A percentile compares a stretch with the other conserved stretches of the same genome.
phyloP scores from a whole-genome alignment of 2,797 vertebrate genomes.

The Siniperca scherzeri region DNA sequence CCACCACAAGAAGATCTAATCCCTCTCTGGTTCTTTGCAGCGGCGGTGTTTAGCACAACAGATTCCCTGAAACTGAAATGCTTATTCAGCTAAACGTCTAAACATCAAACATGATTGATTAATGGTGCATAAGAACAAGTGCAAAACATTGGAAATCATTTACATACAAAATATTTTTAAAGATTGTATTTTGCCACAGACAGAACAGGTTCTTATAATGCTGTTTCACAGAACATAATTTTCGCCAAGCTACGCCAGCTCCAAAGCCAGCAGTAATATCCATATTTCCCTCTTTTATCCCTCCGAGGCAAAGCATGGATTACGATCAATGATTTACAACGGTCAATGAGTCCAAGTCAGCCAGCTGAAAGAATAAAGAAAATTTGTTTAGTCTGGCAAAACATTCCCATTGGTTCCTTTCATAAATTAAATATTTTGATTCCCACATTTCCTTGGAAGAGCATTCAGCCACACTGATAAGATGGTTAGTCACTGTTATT shows the following conservation, averaged over 20 bases:
- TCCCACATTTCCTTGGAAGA: constrained; percentile 29
- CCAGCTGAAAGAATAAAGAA: constrained; percentile 63
- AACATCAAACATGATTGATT: constrained; percentile 19
- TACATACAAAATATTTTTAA: constrained; percentile 11
- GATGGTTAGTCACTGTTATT: not conserved
- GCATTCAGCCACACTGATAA: not conserved
- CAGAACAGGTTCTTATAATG: constrained; percentile 33
- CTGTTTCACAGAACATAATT: constrained; percentile 54
- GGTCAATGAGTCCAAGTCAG: constrained; percentile 53
- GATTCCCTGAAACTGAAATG: not conserved
- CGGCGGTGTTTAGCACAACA: not conserved
- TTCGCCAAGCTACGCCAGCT: constrained; percentile 39
- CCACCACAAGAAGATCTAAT: constrained; percentile 23
- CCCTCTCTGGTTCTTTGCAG: constrained; percentile 18
- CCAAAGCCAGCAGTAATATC: constrained; percentile 71
- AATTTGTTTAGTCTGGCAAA: constrained; percentile 49
- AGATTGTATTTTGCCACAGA: constrained; percentile 36
- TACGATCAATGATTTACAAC: constrained; percentile 66
- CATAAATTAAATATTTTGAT: constrained; percentile 39
- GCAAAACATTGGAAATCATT: constrained; percentile 18
- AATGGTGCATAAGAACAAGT: not conserved
- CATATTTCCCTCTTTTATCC: constrained; percentile 65
- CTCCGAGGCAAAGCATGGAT: constrained; percentile 56
- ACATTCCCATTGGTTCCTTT: constrained; percentile 25
- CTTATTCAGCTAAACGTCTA: not conserved